These are phyloP conservation scores for Papio anubis DNA, from an alignment of 2,113 vertebrate genomes.

Conservation along the genomic window DNA sequence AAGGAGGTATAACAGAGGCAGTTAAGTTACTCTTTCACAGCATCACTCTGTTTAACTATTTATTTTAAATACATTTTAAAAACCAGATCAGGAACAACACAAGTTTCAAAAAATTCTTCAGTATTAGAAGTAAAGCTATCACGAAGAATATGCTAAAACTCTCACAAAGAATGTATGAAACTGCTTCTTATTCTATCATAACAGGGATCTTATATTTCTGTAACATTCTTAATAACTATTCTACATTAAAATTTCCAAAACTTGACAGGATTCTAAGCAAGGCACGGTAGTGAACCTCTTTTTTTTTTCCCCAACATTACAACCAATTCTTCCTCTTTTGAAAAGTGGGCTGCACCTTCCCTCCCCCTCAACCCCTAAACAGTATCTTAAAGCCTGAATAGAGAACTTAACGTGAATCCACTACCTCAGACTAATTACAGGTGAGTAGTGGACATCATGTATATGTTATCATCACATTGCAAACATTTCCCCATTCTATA, in stretches of 20 bases:
- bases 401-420: slow-evolving; percentile 4
- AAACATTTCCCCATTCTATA: slow-evolving; percentile 34
- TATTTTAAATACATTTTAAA: neutral
- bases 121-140: neutral
- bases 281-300: neutral
- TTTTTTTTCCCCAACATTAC: neutral
- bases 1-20: slow-evolving; percentile 8
- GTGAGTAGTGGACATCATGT: neutral
- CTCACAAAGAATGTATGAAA: slow-evolving; percentile 13
- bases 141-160: neutral
- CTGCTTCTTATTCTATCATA: neutral
- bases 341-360: slow-evolving; percentile 15
- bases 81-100: neutral
- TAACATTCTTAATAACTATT: slow-evolving; percentile 37
- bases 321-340: slow-evolving; percentile 45
- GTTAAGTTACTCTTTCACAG: slow-evolving; percentile 12
- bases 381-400: neutral
- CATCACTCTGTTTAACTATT: neutral
- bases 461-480: slow-evolving; percentile 6
- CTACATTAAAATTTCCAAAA: slow-evolving; percentile 45
- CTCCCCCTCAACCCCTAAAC: neutral
- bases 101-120: slow-evolving; percentile 27
- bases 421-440: slow-evolving; percentile 29
- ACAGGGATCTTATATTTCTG: neutral
- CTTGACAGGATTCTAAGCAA: slow-evolving; percentile 38